Base-by-base conservation (phyloP, 2,797 vertebrate species). In the Etheostoma perlongum region DNA sequence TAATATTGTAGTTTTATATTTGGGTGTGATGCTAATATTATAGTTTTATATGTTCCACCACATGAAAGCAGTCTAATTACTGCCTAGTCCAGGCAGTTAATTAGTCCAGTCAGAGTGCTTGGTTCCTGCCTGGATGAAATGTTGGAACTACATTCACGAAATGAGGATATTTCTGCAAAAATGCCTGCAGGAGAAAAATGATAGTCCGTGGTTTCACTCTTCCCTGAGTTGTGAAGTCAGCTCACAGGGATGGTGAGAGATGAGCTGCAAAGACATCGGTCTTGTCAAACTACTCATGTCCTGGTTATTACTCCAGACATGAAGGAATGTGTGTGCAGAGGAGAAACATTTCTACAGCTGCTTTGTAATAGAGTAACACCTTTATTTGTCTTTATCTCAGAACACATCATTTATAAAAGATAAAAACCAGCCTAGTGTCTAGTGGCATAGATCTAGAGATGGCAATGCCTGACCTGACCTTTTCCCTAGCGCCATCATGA, bases 201-300 rank as follows among this genome's bases (percentile, higher is more conserved):
- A 75, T 72, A 68, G 54, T 65, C 59, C 33, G 3, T 7, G 13
- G 65, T 74, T 86, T 80, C 54, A 62, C 46, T 67, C 21, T n/a
- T 65, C 52, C 42, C 53, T 51, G 74, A 51, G 63, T 46, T 71
- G 71, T 79, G 53, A 81, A 76, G 82, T 80, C 54, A 23, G 72
- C 74, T 85, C 76, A 72, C 72, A 74, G 53, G 9, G 67, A 80
- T 57, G 30, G 61, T 30, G 77, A 79, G 79, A 82, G 68, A 67
- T 40, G 81, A 85, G 78, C 74, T 63, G 79, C 64, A 83, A 64
- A 85, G 61, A 86, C 85, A 66, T 66, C 40, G 42, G 46, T 61
- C n/a, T 30, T 75, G 67, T 89, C 68, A 81, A 66, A 79, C 42
- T 40, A 44, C 48, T 72, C 71, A 23, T 48, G 70, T 77, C 30